Evolutionary conservation across 2,113 vertebrate species (phyloP), one percentile per base, ranked within the genome.

Genomic region (Forbesichthys agassizii): DNA sequence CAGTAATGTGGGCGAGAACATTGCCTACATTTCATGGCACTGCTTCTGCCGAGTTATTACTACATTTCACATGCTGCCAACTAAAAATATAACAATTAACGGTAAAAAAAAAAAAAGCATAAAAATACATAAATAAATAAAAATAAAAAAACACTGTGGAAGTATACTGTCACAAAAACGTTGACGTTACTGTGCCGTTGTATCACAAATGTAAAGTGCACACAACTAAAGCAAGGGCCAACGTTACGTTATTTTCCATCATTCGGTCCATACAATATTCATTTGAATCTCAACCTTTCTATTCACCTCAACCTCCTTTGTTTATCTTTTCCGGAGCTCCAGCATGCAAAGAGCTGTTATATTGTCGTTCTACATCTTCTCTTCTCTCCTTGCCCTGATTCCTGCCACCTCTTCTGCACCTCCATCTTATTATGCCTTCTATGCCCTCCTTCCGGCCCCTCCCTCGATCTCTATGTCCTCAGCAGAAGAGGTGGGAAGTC

Each of bases 401-500:
- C 18, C 14, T 54, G 1, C 47, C 8, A 48, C 48, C 42, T 18
- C 61, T 33, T 58, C 3, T 33, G 33, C 9, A 27, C 48, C 36
- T 33, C 11, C 3, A 27, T 13, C 9, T 33, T 57, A 71, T 52
- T 8, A 20, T 10, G 42, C 33, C 36, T 9, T 61, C 36, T 42
- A 42, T 47, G 36, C 46, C 36, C n/a, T 46, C 14, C 27, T n/a
- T 27, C 9, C 27, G 18, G 33, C 59, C 49, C 18, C 36, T 56
- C n/a, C 70, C 54, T 58, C 61, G 51, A 49, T 54, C 58, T 54
- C 58, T 55, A 66, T 75, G 33, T 74, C 62, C 71, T 66, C 64
- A 1, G 74, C 65, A 78, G 64, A 73, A 82, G 69, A 85, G 77
- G 72, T 79, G 73, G 82, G 75, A 81, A 86, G 76, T 87, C 84